These are phyloP conservation scores for Macropodus opercularis DNA, from an alignment of 2,797 vertebrate species.

Conservation along the genomic window DNA sequence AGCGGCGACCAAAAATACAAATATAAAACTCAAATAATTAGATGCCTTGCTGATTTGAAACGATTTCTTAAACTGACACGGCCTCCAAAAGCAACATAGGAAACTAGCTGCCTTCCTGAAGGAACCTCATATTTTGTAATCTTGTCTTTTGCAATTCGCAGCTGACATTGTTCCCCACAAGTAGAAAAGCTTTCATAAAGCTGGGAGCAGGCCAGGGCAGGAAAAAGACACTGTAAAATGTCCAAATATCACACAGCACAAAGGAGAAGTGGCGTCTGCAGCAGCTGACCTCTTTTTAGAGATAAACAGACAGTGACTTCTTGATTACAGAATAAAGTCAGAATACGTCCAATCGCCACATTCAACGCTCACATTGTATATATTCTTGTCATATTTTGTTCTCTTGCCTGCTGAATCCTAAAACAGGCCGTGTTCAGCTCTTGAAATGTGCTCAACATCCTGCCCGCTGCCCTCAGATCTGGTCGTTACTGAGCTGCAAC, in stretches of 20 bases:
- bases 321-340: neutral
- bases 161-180: constrained; percentile 59
- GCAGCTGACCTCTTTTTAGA: constrained; percentile 1
- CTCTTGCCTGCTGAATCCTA: constrained; percentile 31
- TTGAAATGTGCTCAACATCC: constrained; percentile 51
- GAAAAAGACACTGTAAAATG: constrained; percentile 47
- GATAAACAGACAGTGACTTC: neutral
- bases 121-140: constrained; percentile 69
- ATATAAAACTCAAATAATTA: constrained; percentile 49
- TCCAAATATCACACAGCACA: constrained; percentile 38
- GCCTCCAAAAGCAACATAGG: constrained; percentile 60
- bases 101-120: constrained; percentile 61
- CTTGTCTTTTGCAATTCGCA: constrained; percentile 68
- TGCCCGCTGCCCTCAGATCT: constrained; percentile 71
- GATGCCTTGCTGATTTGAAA: constrained; percentile 34
- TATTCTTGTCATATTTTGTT: constrained; percentile 15
- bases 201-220: constrained; percentile 40
- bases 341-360: constrained; percentile 26
- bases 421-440: constrained; percentile 33
- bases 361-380: constrained; percentile 5
- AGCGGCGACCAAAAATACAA: constrained; percentile 35
- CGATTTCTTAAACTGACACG: constrained; percentile 51
- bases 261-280: constrained; percentile 45
- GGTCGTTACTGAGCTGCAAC: constrained; percentile 73
- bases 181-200: constrained; percentile 60